Evolutionary conservation across 2,113 vertebrate species (phyloP).

Genomic region (Rhadina sibilatrix): DNA sequence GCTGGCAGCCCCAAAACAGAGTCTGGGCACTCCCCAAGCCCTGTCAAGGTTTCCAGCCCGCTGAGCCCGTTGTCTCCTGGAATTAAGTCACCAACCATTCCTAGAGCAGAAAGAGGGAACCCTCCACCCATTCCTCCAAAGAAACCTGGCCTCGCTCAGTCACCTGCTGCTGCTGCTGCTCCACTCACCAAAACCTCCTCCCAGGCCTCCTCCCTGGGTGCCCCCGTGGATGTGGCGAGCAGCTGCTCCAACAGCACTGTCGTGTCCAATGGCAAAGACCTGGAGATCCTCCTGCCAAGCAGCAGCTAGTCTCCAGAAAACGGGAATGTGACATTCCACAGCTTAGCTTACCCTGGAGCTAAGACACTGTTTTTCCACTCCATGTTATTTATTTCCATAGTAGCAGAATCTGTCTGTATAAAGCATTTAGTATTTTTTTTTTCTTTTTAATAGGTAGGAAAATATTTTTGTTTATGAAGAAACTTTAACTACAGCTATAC

Average conservation of each 20-base stretch:
- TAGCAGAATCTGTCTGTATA: constrained; percentile 70
- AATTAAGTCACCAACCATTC: constrained; percentile 87
- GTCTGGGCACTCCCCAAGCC: constrained; percentile 65
- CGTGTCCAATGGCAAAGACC: constrained; percentile 85
- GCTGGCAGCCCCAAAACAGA: constrained; percentile 63
- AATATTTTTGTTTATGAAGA: constrained; percentile 65
- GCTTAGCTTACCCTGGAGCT: constrained; percentile 41
- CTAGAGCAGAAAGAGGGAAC: constrained; percentile 88
- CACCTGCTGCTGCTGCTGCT: constrained; percentile 77
- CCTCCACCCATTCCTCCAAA: constrained; percentile 96
- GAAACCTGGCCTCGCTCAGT: constrained; percentile 90
- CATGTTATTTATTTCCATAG: constrained; percentile 82
- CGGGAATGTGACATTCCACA: constrained; percentile 57
- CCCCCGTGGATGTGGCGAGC: constrained; percentile 75
- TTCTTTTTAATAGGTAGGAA: constrained; percentile 57
- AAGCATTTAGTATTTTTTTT: constrained; percentile 66
- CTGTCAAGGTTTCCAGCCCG: constrained; percentile 77
- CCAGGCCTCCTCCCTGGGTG: constrained; percentile 23
- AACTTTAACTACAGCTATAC: constrained; percentile 66
- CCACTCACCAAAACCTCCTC: constrained; percentile 71
- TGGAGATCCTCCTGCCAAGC: constrained; percentile 87
- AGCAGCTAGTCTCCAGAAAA: constrained; percentile 75
- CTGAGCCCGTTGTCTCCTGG: constrained; percentile 80
- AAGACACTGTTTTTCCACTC: constrained; percentile 64
- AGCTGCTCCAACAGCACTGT: constrained; percentile 77